phyloP scores from a whole-genome alignment of 2,113 vertebrate species.

The Myrmecobius fasciatus region DNA sequence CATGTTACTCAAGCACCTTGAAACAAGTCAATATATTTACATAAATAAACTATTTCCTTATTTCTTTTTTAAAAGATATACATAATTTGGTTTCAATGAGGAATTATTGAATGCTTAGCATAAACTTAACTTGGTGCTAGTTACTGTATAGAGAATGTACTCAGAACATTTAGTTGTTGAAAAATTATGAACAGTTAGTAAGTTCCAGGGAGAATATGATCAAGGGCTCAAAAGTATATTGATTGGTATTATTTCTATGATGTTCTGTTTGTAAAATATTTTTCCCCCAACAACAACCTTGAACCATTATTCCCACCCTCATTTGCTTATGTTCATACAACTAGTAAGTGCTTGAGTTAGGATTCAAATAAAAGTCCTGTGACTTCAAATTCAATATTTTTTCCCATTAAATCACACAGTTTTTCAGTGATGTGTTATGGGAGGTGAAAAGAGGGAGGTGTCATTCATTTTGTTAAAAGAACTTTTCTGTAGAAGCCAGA shows the following conservation, averaged over 20 bases:
- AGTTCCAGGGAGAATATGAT: background rate
- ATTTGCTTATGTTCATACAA: background rate
- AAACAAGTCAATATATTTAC: slow-evolving; percentile 24
- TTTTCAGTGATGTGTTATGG: background rate
- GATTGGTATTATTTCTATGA: background rate
- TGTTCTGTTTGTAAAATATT: background rate
- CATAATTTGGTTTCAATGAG: background rate
- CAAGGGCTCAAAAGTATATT: background rate
- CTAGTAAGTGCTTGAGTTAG: background rate
- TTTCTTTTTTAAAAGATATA: slow-evolving; percentile 43
- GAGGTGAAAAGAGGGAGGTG: background rate
- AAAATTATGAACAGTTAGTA: background rate
- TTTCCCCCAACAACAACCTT: background rate
- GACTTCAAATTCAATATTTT: background rate
- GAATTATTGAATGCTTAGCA: background rate
- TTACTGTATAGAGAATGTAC: background rate
- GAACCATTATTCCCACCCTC: background rate
- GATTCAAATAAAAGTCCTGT: background rate
- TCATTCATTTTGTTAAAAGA: background rate
- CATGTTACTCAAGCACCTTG: slow-evolving; percentile 20
- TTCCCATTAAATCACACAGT: background rate
- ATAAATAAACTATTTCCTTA: slow-evolving; percentile 51
- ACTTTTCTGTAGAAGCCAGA: background rate
- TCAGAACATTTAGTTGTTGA: background rate
- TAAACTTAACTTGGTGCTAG: background rate